Conservation (phyloP, 2,888 invertebrate species). For the Anoplius nigerrimus region DNA sequence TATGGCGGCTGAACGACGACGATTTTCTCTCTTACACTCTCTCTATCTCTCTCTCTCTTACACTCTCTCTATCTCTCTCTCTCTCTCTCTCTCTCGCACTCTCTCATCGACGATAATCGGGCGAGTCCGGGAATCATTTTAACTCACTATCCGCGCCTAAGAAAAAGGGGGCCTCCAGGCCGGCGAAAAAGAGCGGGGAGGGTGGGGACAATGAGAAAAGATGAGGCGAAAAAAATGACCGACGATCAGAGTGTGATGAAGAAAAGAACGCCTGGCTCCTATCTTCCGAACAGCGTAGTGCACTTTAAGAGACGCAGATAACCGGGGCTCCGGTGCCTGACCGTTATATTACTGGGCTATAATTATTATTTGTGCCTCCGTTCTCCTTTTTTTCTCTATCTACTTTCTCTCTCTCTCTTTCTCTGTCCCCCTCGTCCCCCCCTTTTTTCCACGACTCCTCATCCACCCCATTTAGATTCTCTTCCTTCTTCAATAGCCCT, state of each 20-base stretch:
- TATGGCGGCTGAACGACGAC: too few relatives aligned
- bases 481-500: constrained; percentile 49
- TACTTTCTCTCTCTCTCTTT: constrained; percentile 11
- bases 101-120: too few relatives aligned
- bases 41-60: too few relatives aligned
- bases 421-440: constrained; percentile 32
- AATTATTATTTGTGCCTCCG: constrained; percentile 70
- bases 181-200: constrained; percentile 1
- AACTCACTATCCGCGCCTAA: not conserved
- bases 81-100: too few relatives aligned
- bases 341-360: constrained; percentile 70
- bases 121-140: too few relatives aligned
- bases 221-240: constrained; percentile 36
- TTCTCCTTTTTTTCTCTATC: constrained; percentile 20
- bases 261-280: constrained; percentile 43
- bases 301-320: constrained; percentile 70
- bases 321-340: constrained; percentile 57
- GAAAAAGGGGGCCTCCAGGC: not conserved
- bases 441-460: constrained; percentile 1
- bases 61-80: too few relatives aligned
- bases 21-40: too few relatives aligned
- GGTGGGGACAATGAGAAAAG: not conserved
- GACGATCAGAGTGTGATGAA: constrained; percentile 46
- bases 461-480: constrained; percentile 11
- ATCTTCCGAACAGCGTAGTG: constrained; percentile 71